A percentile compares a stretch with the other conserved stretches of the same genome.
phyloP scores from a whole-genome alignment of 1,140 invertebrate genomes.

The Semibalanus balanoides region DNA sequence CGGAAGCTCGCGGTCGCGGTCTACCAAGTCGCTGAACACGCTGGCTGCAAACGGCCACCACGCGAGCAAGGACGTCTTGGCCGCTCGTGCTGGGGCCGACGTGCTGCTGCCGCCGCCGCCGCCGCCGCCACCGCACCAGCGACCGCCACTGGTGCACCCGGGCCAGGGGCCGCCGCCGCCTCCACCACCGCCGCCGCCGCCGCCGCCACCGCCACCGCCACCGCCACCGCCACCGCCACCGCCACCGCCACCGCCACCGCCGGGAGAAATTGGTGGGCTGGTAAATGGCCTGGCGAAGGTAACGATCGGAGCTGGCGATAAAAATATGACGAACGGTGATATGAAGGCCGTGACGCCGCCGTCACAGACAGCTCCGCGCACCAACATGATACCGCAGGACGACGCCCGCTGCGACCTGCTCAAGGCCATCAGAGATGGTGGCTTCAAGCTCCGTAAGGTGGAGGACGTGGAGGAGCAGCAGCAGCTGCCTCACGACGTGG shows the following conservation, averaged over 20 bases:
- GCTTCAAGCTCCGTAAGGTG: constrained; percentile 80
- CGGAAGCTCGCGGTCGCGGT: too few relatives aligned
- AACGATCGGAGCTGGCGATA: background rate
- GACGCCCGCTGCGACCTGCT: constrained; percentile 77
- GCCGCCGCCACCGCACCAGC: background rate
- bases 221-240: constrained; percentile 30
- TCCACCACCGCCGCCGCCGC: constrained; percentile 26
- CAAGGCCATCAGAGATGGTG: constrained; percentile 85
- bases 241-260: constrained; percentile 19
- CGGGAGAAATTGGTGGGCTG: background rate
- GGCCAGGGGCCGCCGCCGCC: background rate
- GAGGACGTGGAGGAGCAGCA: constrained; percentile 74
- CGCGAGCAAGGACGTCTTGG: too few relatives aligned
- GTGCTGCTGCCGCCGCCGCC: background rate
- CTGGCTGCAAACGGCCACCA: too few relatives aligned
- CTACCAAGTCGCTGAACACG: too few relatives aligned
- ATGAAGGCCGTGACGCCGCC: constrained; percentile 56
- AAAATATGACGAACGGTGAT: background rate
- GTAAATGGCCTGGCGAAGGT: background rate
- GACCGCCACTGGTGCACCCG: background rate
- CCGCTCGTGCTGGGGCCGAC: background rate
- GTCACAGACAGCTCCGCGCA: constrained; percentile 47
- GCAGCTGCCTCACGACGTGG: constrained; percentile 70
- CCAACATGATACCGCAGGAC: constrained; percentile 11
- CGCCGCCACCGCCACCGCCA: constrained; percentile 25